Evolutionary conservation across 2,113 vertebrate genomes (phyloP).

Genomic region (Pelvicachromis taeniatus): DNA sequence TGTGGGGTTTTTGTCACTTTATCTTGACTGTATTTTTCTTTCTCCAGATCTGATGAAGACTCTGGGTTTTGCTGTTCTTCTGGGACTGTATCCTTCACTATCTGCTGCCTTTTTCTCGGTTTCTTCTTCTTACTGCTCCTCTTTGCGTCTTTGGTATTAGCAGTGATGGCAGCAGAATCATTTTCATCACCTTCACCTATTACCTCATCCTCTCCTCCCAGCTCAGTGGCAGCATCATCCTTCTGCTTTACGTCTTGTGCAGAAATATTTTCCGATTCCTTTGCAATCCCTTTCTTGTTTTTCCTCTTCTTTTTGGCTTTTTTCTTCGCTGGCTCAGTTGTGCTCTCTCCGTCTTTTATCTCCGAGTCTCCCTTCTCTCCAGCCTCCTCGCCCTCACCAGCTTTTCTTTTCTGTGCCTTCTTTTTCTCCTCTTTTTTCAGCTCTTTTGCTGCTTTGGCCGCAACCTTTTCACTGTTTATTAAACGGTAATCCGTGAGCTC

Average conservation of each 20-base stretch:
- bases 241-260: background rate
- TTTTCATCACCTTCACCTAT: background rate
- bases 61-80: background rate
- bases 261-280: background rate
- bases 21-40: constrained; percentile 1
- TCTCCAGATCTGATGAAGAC: background rate
- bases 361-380: background rate
- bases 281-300: constrained; percentile 10
- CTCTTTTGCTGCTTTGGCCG: constrained; percentile 52
- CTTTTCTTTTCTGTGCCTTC: constrained; percentile 74
- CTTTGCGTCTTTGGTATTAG: background rate
- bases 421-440: constrained; percentile 41
- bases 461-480: constrained; percentile 69
- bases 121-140: constrained; percentile 73
- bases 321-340: constrained; percentile 36
- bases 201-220: background rate
- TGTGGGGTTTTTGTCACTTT: constrained; percentile 25
- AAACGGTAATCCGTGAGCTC: constrained; percentile 86
- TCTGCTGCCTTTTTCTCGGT: constrained; percentile 52
- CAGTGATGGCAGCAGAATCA: background rate
- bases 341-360: background rate
- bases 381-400: constrained; percentile 37
- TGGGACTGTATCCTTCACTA: background rate
- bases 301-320: constrained; percentile 49
- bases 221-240: background rate